Evolutionary conservation across 2,113 vertebrate species (phyloP).

Genomic region (Microtus ochrogaster): DNA sequence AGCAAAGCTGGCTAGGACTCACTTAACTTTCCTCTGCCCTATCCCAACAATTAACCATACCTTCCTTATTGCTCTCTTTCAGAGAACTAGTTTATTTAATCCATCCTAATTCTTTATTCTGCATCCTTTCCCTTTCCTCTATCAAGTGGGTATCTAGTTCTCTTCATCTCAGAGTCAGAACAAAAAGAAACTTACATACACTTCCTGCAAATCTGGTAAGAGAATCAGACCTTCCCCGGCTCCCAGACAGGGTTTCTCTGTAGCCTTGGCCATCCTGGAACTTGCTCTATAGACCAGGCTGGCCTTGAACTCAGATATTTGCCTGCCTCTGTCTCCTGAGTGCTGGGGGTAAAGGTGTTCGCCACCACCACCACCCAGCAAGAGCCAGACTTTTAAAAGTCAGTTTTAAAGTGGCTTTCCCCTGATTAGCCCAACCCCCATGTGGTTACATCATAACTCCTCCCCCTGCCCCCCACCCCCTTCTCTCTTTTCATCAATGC

Average conservation of each 20-base stretch:
- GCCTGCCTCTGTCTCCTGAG: not conserved
- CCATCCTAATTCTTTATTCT: too few relatives aligned
- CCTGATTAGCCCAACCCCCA: not conserved
- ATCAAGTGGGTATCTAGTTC: not conserved
- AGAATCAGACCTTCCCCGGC: not conserved
- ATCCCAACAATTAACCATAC: not conserved
- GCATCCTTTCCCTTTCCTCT: not conserved
- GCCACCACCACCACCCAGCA: not conserved
- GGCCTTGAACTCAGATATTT: not conserved
- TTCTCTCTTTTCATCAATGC: not conserved
- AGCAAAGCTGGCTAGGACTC: not conserved
- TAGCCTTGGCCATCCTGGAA: not conserved
- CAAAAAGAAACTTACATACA: constrained; percentile 6
- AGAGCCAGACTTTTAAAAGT: not conserved
- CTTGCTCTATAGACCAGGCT: not conserved
- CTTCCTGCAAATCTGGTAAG: not conserved
- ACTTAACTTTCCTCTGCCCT: constrained; percentile 49
- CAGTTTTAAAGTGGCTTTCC: not conserved
- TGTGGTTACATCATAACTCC: not conserved
- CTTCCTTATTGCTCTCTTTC: constrained; percentile 37
- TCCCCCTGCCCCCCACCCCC: too few relatives aligned
- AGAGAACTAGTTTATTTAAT: constrained; percentile 56
- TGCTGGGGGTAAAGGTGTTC: not conserved
- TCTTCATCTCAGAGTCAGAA: constrained; percentile 40
- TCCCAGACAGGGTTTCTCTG: not conserved